Evolutionary conservation across 2,113 vertebrate genomes (phyloP).

Genomic region (Percina caprodes): DNA sequence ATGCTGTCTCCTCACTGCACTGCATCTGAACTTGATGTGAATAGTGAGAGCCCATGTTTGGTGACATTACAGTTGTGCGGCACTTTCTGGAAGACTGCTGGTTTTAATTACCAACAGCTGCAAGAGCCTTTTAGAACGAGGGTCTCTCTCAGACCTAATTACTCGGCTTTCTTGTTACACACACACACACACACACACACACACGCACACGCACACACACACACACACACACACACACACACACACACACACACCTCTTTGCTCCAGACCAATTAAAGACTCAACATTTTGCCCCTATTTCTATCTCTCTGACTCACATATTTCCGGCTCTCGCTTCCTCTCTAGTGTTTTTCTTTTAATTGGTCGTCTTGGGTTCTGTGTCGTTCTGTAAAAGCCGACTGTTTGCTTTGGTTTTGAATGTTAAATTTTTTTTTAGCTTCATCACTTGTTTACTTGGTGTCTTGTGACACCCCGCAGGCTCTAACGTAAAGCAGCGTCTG

Average conservation of each 20-base stretch:
- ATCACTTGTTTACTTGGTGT: conserved; percentile 32
- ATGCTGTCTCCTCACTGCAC: not conserved
- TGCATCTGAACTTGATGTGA: conserved; percentile 16
- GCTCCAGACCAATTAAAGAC: conserved; percentile 73
- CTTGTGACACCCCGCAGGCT: conserved; percentile 6
- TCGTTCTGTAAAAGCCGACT: conserved; percentile 18
- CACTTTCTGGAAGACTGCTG: conserved; percentile 25
- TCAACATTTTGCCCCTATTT: conserved; percentile 55
- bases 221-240: conserved; percentile 30
- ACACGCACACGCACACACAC: conserved; percentile 19
- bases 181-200: conserved; percentile 52
- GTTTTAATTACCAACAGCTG: conserved; percentile 67
- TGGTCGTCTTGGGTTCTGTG: conserved; percentile 52
- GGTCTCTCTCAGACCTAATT: conserved; percentile 67
- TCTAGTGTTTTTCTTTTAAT: conserved; percentile 62
- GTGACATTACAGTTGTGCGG: conserved; percentile 25
- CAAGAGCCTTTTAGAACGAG: conserved; percentile 62
- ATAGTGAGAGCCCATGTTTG: conserved; percentile 30
- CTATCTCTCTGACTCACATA: conserved; percentile 37
- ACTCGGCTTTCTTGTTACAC: conserved; percentile 52
- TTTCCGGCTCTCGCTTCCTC: conserved; percentile 30
- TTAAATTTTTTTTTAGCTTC: conserved; percentile 38
- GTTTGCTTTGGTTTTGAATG: conserved; percentile 49
- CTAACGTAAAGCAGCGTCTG: conserved; percentile 13
- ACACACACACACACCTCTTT: conserved; percentile 43